phyloP scores from a whole-genome alignment of 2,113 vertebrate genomes.

The Mirza zaza region DNA sequence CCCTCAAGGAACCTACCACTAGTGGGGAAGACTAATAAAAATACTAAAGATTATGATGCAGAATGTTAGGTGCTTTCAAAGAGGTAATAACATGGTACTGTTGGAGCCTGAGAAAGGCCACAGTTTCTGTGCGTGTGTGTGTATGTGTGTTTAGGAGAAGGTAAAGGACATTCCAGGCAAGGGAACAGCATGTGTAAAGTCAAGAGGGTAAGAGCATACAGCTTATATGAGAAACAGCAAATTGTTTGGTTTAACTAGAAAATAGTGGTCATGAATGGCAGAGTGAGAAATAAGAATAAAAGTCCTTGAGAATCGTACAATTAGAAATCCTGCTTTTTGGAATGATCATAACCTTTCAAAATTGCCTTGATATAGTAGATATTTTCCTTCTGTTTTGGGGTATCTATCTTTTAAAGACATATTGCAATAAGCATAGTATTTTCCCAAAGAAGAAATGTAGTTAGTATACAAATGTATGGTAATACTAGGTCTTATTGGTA shows the following conservation, averaged over 20 bases:
- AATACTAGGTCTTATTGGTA: not conserved
- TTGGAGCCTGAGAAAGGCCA: not conserved
- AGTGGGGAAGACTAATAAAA: not conserved
- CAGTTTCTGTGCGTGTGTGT: not conserved
- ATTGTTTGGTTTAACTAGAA: not conserved
- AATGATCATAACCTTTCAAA: not conserved
- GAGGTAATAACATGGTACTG: not conserved
- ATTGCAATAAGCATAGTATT: not conserved
- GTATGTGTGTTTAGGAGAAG: not conserved
- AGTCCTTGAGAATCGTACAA: not conserved
- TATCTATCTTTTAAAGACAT: not conserved
- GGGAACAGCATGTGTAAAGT: not conserved
- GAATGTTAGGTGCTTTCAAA: not conserved
- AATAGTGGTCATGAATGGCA: not conserved
- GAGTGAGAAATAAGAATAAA: not conserved
- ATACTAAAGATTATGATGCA: not conserved
- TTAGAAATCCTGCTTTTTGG: not conserved
- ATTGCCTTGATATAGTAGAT: not conserved
- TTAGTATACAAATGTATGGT: not conserved
- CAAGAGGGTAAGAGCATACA: not conserved
- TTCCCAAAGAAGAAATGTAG: slow-evolving; percentile 26
- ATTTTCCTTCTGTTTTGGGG: not conserved
- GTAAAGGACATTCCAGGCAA: not conserved
- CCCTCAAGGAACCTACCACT: not conserved
- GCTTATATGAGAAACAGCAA: not conserved